These are phyloP conservation scores for Cynocephalus volans DNA, from an alignment of 2,113 vertebrate genomes.

Conservation along the genomic window DNA sequence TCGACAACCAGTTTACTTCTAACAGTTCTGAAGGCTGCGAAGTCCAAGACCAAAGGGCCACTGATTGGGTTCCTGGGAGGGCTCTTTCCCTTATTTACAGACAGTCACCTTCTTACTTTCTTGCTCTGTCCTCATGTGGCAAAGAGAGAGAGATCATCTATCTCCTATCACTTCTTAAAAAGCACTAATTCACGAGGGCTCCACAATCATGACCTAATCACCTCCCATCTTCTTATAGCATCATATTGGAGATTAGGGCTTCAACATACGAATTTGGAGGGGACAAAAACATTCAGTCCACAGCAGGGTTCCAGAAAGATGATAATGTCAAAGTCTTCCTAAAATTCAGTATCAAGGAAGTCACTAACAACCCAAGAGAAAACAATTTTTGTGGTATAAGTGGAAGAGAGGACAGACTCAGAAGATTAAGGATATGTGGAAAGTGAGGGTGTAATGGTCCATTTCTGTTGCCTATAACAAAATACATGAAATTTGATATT, in stretches of 20 bases:
- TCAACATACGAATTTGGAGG: not conserved
- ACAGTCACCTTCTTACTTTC: rapidly evolving
- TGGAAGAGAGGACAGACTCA: not conserved
- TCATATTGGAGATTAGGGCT: not conserved
- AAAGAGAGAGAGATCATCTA: not conserved
- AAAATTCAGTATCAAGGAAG: rapidly evolving
- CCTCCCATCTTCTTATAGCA: not conserved
- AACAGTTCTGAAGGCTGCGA: not conserved
- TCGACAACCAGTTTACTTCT: not conserved
- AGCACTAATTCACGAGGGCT: not conserved
- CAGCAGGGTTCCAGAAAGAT: not conserved
- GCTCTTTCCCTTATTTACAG: not conserved
- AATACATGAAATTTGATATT: no score
- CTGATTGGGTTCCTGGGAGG: not conserved
- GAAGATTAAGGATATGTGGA: rapidly evolving
- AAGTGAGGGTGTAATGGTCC: no score
- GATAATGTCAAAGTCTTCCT: rapidly evolving
- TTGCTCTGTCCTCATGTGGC: not conserved
- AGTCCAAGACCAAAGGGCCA: no score
- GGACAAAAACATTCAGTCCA: no score
- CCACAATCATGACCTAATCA: not conserved
- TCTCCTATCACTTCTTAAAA: not conserved
- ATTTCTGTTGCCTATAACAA: no score
- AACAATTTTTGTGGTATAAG: not conserved
- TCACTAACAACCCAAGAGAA: not conserved